Percentiles rank a stretch among this genome's conserved stretches.
These are phyloP conservation scores for Paguma larvata DNA, from an alignment of 2,797 vertebrate species.

Conservation along the genomic window DNA sequence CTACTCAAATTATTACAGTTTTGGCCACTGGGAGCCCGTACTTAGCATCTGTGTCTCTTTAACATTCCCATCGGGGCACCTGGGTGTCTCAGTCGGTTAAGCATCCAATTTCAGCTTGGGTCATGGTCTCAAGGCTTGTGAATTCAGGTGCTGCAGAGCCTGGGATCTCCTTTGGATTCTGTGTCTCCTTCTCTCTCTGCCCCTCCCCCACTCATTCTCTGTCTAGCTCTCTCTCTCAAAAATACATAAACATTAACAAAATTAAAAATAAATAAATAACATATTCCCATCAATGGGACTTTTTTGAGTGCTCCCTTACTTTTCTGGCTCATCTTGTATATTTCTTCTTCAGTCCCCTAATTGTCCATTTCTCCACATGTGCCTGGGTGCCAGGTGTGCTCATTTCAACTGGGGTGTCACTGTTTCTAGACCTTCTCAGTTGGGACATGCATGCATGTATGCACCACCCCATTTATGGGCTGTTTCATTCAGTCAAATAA, in stretches of 20 bases:
- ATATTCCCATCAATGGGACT: rapidly evolving
- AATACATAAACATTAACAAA: too few species aligned
- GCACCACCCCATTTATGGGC: neutral
- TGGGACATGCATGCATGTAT: neutral
- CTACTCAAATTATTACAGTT: neutral
- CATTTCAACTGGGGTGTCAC: rapidly evolving
- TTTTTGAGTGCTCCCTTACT: neutral
- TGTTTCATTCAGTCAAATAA: neutral
- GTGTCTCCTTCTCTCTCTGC: too few species aligned
- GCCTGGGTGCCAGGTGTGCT: rapidly evolving
- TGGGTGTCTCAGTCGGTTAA: too few species aligned
- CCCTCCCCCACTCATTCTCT: too few species aligned
- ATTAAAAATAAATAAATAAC: too few species aligned
- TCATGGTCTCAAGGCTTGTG: too few species aligned
- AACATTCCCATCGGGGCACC: neutral
- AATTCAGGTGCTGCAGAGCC: too few species aligned
- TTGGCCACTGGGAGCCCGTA: neutral
- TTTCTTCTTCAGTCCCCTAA: neutral
- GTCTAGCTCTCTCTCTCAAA: too few species aligned
- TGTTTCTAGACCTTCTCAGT: neutral
- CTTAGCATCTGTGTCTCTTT: neutral
- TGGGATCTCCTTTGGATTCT: too few species aligned
- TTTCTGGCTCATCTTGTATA: neutral
- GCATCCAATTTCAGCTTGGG: too few species aligned
- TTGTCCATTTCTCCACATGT: neutral